Evolutionary conservation across 2,888 invertebrate genomes (phyloP).

Genomic region (Platypus cylindrus): DNA sequence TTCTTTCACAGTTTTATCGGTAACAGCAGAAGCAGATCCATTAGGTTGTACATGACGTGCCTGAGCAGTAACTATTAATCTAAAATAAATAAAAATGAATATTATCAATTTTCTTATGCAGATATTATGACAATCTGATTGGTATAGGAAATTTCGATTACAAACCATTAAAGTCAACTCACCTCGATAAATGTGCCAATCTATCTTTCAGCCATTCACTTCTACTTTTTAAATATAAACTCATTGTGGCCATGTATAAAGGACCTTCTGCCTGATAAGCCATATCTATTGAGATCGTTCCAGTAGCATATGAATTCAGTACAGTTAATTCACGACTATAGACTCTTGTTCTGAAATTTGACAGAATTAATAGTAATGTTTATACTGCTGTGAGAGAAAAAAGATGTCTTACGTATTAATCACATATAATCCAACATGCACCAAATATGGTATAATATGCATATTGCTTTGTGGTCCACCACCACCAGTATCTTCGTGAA

Average conservation of each 20-base stretch:
- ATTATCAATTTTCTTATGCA: neutral
- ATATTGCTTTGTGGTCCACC: conserved; percentile 95
- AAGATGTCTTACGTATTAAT: conserved; percentile 61
- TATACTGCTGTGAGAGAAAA: conserved; percentile 10
- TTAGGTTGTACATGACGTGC: conserved; percentile 53
- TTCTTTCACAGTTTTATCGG: conserved; percentile 44
- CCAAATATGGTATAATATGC: conserved; percentile 88
- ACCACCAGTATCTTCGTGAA: conserved; percentile 95
- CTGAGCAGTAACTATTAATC: conserved; percentile 62
- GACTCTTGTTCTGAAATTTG: conserved; percentile 49
- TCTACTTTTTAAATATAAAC: conserved; percentile 65
- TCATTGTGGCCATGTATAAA: conserved; percentile 74
- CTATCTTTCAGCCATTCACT: conserved; percentile 64
- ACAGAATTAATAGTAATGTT: neutral
- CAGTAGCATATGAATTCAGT: conserved; percentile 57
- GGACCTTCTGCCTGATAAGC: conserved; percentile 87
- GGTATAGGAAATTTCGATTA: neutral
- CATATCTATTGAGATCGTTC: conserved; percentile 61
- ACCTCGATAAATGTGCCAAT: conserved; percentile 58
- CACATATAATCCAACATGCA: conserved; percentile 90
- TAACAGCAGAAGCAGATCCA: conserved; percentile 44
- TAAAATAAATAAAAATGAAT: conserved; percentile 4
- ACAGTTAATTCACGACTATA: conserved; percentile 67
- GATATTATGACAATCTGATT: neutral
- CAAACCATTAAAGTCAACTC: conserved; percentile 2